Evolutionary conservation across 2,888 invertebrate species (phyloP).

Genomic region (Cryptocheilus praepositus): DNA sequence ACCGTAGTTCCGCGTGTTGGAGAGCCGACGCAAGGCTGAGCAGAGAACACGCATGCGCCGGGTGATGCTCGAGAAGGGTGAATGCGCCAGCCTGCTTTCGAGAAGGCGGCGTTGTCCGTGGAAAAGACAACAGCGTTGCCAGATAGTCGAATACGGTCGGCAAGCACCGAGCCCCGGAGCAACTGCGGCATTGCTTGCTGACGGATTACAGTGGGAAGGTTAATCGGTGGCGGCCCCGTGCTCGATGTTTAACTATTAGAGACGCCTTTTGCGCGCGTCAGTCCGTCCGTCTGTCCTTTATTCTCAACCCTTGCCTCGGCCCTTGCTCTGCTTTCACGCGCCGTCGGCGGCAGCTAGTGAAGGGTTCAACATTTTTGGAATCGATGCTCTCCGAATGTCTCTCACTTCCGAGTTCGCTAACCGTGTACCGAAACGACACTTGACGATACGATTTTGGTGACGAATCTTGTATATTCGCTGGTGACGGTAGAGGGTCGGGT

Average conservation of each 20-base stretch:
- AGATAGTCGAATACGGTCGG: slow-evolving; percentile 2
- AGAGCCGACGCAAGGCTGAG: slow-evolving; percentile 34
- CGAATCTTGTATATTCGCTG: no score
- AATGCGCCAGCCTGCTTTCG: slow-evolving; percentile 60
- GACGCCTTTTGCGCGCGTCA: background rate
- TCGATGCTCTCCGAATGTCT: no score
- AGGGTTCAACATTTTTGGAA: no score
- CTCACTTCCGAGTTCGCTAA: no score
- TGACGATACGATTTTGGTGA: no score
- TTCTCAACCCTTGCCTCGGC: no score
- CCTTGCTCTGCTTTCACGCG: no score
- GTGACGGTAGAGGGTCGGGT: no score
- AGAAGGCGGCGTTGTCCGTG: slow-evolving; percentile 48
- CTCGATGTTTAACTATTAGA: background rate
- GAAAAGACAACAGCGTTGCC: slow-evolving; percentile 1
- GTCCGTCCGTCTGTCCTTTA: no score
- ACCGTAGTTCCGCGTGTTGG: slow-evolving; percentile 51
- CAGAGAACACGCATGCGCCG: slow-evolving; percentile 55
- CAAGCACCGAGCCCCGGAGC: slow-evolving; percentile 6
- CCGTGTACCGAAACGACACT: no score
- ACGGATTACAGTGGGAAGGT: slow-evolving; percentile 11
- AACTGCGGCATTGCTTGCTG: slow-evolving; percentile 4
- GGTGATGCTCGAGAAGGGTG: slow-evolving; percentile 49
- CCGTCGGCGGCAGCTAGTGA: no score
- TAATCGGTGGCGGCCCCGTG: slow-evolving; percentile 19